Base-by-base conservation (phyloP, 1,140 invertebrate genomes). In the Sitobion miscanthi region DNA sequence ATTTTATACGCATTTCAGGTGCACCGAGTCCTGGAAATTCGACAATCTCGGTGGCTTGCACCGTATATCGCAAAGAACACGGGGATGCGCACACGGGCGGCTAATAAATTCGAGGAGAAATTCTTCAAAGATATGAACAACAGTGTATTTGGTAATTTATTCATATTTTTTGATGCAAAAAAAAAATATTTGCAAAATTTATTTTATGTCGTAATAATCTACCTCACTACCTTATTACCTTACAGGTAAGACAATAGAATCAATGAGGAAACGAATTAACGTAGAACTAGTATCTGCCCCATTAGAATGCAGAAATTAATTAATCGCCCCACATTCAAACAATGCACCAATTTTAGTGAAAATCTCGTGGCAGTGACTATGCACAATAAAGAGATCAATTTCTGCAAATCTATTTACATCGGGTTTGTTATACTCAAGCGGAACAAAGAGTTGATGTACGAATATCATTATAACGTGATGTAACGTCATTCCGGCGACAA, bases 1-100 rank as follows among this genome's bases (percentile, higher is more conserved):
- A 35, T 1, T 83, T 38, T 8, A 83, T 42, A 0, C 35, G 35
- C 20, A n/a, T 25, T 62, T 2, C 82, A 83, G 82, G 82, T 89
- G 95, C 38, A 90, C 4, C 21, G 89, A 38, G 54, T 62, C 7
- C 0, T 69, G 4, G 47, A 69, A 25, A 42, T 90, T 20, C 6
- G 52, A 7, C 52, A 90, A 62, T 57, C 52, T 23, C 89, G n/a
- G 11, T 90, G 89, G 89, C 23, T 90, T 5, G 57, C 20, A 1
- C 23, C 17, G 23, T 90, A 90, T 21, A 90, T 90, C 4, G 52
- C 62, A 8, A 7, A 69, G 0, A 90, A 90, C 38, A 90, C 89
- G 1, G 38, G 69, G 3, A n/a, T 90, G 54, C 2, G 89, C 2
- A 90, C 69, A 35, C n/a, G 77, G 1, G 77, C 77, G 3, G 6